Evolutionary conservation across 1,140 invertebrate species (phyloP).

Genomic region (Drosophila punjabiensis): DNA sequence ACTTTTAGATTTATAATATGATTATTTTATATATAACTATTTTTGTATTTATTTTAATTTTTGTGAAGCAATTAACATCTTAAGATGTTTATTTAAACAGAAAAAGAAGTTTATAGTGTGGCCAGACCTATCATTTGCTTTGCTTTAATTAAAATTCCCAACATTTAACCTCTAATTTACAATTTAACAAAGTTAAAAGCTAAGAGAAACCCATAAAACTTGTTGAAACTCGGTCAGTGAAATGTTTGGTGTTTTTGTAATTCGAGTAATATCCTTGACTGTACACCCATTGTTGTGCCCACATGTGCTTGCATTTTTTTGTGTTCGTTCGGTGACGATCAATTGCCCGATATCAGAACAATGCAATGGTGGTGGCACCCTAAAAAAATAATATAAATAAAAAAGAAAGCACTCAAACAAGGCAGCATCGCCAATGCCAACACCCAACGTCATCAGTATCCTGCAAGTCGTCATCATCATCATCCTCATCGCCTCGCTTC

Average conservation of each 20-base stretch:
- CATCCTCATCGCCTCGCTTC: neutral
- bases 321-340: slow-evolving; percentile 1
- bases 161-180: neutral
- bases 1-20: neutral
- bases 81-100: neutral
- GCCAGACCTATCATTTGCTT: neutral
- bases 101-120: too few relatives aligned
- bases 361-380: neutral
- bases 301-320: neutral
- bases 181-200: neutral
- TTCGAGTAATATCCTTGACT: neutral
- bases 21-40: neutral
- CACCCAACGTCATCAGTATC: slow-evolving; percentile 30
- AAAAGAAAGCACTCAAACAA: slow-evolving; percentile 18
- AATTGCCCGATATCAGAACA: slow-evolving; percentile 9
- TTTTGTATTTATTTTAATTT: neutral
- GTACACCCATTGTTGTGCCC: slow-evolving; percentile 1
- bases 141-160: neutral
- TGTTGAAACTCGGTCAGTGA: neutral
- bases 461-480: slow-evolving; percentile 2
- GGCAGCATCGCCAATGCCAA: slow-evolving; percentile 22
- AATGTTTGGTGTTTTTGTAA: neutral
- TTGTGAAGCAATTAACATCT: neutral
- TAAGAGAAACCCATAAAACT: neutral
- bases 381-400: slow-evolving; percentile 3